These are phyloP conservation scores for Myiotriccus ornatus DNA, from an alignment of 2,797 vertebrate species.

Conservation along the genomic window DNA sequence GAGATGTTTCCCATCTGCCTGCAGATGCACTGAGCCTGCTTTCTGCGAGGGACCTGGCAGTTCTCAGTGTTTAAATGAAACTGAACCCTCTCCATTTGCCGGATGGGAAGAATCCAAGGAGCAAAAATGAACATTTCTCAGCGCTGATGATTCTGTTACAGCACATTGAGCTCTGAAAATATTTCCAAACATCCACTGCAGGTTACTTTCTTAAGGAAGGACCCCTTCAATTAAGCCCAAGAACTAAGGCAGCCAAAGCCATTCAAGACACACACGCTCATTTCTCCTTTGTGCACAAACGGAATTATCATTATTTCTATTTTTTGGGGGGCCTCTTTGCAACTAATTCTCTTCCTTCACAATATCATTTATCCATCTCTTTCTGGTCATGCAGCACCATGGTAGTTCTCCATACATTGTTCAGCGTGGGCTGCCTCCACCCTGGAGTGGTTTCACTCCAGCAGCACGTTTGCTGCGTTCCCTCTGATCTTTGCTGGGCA, in stretches of 20 bases:
- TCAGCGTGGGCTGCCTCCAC: background rate
- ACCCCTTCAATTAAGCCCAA: background rate
- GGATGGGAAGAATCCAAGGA: slow-evolving; percentile 20
- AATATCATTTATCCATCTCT: background rate
- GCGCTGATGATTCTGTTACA: background rate
- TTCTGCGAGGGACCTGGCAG: slow-evolving; percentile 15
- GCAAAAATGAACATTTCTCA: slow-evolving; percentile 21
- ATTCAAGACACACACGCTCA: background rate
- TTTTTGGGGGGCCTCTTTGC: background rate
- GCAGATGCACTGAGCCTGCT: slow-evolving; percentile 9
- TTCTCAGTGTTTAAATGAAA: slow-evolving; percentile 22
- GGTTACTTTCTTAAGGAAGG: background rate
- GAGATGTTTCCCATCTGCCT: slow-evolving; percentile 61
- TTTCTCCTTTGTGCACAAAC: background rate
- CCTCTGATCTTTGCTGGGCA: background rate
- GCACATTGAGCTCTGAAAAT: background rate
- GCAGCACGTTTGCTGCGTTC: background rate
- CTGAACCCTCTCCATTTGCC: background rate
- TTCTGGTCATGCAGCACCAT: background rate
- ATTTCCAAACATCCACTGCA: background rate
- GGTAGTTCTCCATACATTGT: background rate
- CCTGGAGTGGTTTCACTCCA: background rate
- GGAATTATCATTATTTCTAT: background rate
- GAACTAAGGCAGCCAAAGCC: background rate
- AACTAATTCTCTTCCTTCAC: background rate